Evolutionary conservation across 2,113 vertebrate genomes (phyloP), one percentile per base, ranked within the genome.

Genomic region (Malurus elegans): DNA sequence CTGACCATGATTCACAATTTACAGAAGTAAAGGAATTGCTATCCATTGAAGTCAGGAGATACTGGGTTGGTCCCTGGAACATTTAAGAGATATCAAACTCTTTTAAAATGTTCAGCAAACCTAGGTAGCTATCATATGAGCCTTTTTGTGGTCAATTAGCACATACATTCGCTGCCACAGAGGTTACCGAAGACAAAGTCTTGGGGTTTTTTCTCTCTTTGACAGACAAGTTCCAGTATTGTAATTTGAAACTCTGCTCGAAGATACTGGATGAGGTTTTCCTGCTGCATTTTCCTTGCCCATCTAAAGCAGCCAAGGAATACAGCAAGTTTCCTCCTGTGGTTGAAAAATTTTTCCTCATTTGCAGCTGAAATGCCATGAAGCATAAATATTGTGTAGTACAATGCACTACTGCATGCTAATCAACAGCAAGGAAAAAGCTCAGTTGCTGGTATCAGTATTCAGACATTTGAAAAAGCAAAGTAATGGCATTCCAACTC

Each of bases 91-190:
- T 28, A 60, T 17, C 36, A 64, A 73, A 34, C 19, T 42, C 18
- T 54, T 26, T 26, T 65, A 62, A 31, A 50, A 58, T 12, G 10
- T 73, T 83, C 38, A 78, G 47, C 26, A 74, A 71, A 90, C 9
- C 17, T 53, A 66, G 53, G 26, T 14, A 82, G 16, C 25, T 76
- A 32, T 9, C 25, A 26, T 53, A 20, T 18, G 40, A 42, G 40
- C 15, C 19, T 81, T 79, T 75, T 79, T 90, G 62, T 88, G 45
- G 58, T 88, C 79, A 79, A 87, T 61, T 75, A 78, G 11, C 18
- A 69, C 44, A 75, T 14, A 57, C 6, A 29, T 6, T 79, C 88
- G 53, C 40, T 94, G 23, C 45, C 48, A 65, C 48, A 89, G 53
- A 90, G 16, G 32, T 51, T 76, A 28, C 42, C 54, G 44, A 28